phyloP scores from a whole-genome alignment of 2,113 vertebrate species.

The Rhipidura dahli region DNA sequence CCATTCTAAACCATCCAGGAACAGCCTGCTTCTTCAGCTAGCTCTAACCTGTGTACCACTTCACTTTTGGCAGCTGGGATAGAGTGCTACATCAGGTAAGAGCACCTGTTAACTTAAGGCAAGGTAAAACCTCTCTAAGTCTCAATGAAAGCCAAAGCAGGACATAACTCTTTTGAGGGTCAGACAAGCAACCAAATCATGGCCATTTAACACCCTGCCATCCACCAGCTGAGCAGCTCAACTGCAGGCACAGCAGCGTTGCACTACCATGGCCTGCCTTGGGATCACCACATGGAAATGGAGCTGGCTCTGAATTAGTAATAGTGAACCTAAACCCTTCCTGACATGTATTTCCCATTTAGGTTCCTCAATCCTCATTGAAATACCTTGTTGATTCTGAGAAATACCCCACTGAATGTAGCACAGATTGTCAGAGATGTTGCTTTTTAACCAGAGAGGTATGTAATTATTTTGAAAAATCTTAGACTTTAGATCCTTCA shows the following conservation, averaged over 20 bases:
- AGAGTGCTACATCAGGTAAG: neutral
- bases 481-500: neutral
- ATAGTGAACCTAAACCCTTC: neutral
- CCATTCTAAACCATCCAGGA: neutral
- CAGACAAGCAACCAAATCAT: neutral
- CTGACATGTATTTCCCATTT: neutral
- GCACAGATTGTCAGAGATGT: neutral
- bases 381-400: neutral
- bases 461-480: neutral
- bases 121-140: neutral
- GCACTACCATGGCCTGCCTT: neutral
- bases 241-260: neutral
- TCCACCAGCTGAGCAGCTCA: neutral
- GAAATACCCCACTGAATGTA: neutral
- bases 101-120: neutral
- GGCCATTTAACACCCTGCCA: rapidly evolving
- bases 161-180: neutral
- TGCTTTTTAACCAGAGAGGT: neutral
- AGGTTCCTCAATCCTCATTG: neutral
- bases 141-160: neutral
- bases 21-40: neutral
- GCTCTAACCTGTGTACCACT: neutral
- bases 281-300: neutral
- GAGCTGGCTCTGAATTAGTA: neutral
- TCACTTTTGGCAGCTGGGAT: neutral